Evolutionary conservation across 1,140 invertebrate species (phyloP), one percentile per base, ranked within the genome.

Genomic region (Oryctes rhinoceros): DNA sequence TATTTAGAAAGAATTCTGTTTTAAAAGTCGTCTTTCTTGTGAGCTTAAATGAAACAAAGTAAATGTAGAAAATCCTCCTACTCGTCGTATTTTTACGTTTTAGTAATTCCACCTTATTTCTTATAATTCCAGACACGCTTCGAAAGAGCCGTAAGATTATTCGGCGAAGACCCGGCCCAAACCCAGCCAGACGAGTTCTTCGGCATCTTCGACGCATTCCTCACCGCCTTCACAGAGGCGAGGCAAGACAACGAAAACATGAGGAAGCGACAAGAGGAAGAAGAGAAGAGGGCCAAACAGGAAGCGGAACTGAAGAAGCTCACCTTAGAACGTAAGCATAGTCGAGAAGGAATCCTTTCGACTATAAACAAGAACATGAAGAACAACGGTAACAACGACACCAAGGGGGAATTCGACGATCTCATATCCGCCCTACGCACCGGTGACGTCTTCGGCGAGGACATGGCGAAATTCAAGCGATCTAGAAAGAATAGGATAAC

Each of bases 391-490:
- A 85, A 79, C 81, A 85, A 87, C 35, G 89, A 90, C 78, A 92
- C 92, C 80, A 94, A 96, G 84, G 94, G 95, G 80, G 98, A 99
- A 89, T 99, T 99, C 89, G 98, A 99, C 87, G 97, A 99, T 88
- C 89, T 99, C 44, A 99, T 99, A 84, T 98, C 96, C 3, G 98
- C 98, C 0, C 88, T 99, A 18, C 90, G 97, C 84, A 98, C 97
- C 0, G 98, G 98, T 0, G 98, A 99, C 86, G 97, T 99, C 0
- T 99, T 99, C 87, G 97, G 97, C 0, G 97, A 99, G 87, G 97
- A 99, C 86, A 96, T 99, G 81, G 96, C 96, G 39, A 97, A 97
- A 87, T 96, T 96, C 87, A 96, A 96, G 83, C 89, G 96, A 49
- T 95, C 93, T 10, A 90, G 94, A 78, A 93, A 94, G 84, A 88